Base-by-base conservation (phyloP, 2,797 vertebrate species). In the Sardinella longiceps region DNA sequence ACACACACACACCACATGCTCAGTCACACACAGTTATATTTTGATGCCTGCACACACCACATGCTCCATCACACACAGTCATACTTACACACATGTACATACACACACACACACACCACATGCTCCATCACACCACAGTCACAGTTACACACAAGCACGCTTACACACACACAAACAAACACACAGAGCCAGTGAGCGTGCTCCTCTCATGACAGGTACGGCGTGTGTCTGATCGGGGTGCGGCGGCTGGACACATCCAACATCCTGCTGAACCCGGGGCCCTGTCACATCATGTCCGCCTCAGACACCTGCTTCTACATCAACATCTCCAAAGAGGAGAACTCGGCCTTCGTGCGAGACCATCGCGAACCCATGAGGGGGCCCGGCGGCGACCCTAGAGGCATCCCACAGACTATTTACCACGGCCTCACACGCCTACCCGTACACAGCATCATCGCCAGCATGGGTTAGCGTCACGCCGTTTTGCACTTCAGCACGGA, bases 291-390 rank as follows among this genome's bases (percentile, higher is more conserved):
- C 89, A 96, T 97, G 96, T 93, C 95, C 3, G 90, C 92, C 3
- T 95, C 95, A 0, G 96, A 97, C 91, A 96, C 90, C 6, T 97
- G 96, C 90, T 97, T 96, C 90, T 97, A 97, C 92, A 96, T 97
- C 89, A 97, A 96, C 85, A 96, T 97, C 89, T 96, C 96, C 86
- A 97, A 97, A 90, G 96, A 97, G 90, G 96, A 97, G 90, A 97
- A 97, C 91, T 97, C 96, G 0, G 96, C 96, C 1, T 96, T 97
- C 83, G 94, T 96, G 89, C 90, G 95, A 63, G 95, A 95, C 77
- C 96, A 96, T 84, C 92, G 92, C 84, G 95, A 96, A 84, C 93
- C 93, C 15, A 88, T 92, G 0, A 93, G 93, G n/a, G 86, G 92
- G 83, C 85, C 90, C 0, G 95, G 94, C 25, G 93, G 90, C 46